These are phyloP conservation scores for Mus minutoides DNA, from an alignment of 2,797 vertebrate species.

Conservation along the genomic window DNA sequence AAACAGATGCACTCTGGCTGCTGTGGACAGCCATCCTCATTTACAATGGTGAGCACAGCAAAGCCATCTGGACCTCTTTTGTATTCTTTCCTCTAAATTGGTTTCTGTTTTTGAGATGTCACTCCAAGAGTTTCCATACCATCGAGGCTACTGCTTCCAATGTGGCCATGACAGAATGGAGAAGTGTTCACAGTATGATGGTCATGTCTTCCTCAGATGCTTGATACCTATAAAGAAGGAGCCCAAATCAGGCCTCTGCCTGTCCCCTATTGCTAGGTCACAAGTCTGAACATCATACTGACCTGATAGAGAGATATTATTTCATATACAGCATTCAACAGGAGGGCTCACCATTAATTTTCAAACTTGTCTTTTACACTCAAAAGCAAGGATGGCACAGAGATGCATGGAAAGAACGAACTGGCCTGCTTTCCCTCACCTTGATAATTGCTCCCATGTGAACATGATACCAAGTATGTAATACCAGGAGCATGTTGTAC, in stretches of 20 bases:
- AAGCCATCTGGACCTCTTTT: slow-evolving; percentile 77
- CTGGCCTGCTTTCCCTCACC: background rate
- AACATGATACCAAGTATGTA: background rate
- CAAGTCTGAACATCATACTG: background rate
- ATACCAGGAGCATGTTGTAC: background rate
- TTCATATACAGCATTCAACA: background rate
- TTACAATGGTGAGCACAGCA: slow-evolving; percentile 60
- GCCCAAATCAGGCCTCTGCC: background rate
- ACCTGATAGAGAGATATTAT: background rate
- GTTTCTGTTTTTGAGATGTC: slow-evolving; percentile 68
- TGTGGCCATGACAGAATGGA: background rate
- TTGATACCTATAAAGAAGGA: background rate
- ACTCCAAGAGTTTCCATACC: slow-evolving; percentile 66
- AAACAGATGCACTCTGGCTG: slow-evolving; percentile 76
- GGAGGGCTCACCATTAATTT: slow-evolving; percentile 19
- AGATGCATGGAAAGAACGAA: background rate
- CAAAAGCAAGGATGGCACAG: slow-evolving; percentile 19
- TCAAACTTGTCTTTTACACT: slow-evolving; percentile 1
- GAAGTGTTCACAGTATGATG: background rate
- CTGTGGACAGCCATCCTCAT: slow-evolving; percentile 61
- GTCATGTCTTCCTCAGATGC: background rate
- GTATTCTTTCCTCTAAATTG: slow-evolving; percentile 62
- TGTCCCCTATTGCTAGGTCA: background rate
- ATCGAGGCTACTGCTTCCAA: slow-evolving; percentile 6
- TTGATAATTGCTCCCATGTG: background rate